Conservation (phyloP, 2,797 vertebrate species). For the Graptemys geographica region DNA sequence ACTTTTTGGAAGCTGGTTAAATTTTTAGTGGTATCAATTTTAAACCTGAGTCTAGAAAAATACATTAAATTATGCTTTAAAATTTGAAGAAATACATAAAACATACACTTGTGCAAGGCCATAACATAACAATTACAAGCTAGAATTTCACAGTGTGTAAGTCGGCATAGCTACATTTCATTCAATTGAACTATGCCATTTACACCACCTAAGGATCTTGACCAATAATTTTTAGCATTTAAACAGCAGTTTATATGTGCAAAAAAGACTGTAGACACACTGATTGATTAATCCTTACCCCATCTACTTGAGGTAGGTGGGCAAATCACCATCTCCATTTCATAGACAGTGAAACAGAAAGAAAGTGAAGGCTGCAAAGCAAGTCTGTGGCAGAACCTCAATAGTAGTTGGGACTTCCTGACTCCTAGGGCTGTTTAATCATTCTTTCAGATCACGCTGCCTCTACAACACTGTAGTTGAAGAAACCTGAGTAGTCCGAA, state of each 20-base stretch:
- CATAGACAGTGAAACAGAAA: neutral
- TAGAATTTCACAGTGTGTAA: neutral
- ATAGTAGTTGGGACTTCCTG: neutral
- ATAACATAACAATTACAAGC: neutral
- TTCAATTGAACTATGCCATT: neutral
- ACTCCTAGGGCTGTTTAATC: neutral
- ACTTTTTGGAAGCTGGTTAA: neutral
- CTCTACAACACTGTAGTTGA: neutral
- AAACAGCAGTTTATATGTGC: neutral
- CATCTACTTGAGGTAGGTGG: neutral
- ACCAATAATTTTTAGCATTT: neutral
- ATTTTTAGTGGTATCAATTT: neutral
- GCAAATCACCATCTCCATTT: neutral
- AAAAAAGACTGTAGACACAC: neutral
- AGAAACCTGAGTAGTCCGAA: neutral
- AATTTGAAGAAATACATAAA: neutral
- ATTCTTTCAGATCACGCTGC: neutral
- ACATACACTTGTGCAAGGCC: neutral
- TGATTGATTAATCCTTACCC: neutral
- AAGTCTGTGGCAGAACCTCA: constrained; percentile 9
- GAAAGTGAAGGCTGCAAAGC: neutral
- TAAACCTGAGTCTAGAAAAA: neutral
- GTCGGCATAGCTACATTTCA: neutral
- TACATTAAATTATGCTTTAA: neutral
- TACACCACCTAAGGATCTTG: neutral